A percentile compares a stretch with the other conserved stretches of the same genome.
Evolutionary conservation across 2,113 vertebrate genomes (phyloP).

Genomic region (Theristicus caerulescens): DNA sequence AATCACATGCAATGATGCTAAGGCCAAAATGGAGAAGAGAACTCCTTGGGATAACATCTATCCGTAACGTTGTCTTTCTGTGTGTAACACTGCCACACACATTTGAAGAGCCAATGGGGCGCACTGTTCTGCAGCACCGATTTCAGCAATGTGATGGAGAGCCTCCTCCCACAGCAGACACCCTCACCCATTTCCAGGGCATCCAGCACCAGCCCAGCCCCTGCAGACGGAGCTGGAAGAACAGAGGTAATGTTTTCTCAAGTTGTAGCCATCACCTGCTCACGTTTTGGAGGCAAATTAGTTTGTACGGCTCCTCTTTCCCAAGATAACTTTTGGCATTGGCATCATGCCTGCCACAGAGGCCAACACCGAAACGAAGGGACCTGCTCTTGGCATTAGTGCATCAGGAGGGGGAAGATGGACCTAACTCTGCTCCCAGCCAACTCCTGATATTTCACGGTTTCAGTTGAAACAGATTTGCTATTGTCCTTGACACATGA

Average conservation of each 20-base stretch:
- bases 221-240: neutral
- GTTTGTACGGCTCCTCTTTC: neutral
- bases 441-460: neutral
- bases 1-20: neutral
- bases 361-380: neutral
- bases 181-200: neutral
- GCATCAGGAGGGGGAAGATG: neutral
- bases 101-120: rapidly evolving
- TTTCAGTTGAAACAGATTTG: neutral
- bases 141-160: neutral
- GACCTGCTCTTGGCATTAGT: neutral
- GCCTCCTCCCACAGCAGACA: neutral
- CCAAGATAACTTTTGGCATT: neutral
- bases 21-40: neutral
- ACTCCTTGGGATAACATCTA: neutral
- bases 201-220: neutral
- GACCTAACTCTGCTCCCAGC: neutral
- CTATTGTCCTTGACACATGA: conserved; percentile 27
- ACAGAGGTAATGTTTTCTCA: neutral
- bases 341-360: neutral
- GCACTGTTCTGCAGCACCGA: rapidly evolving
- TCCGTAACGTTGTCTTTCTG: rapidly evolving
- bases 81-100: rapidly evolving
- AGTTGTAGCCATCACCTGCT: neutral
- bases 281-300: neutral